These are phyloP conservation scores for Chauna torquata DNA, from an alignment of 2,113 vertebrate species.

Conservation along the genomic window DNA sequence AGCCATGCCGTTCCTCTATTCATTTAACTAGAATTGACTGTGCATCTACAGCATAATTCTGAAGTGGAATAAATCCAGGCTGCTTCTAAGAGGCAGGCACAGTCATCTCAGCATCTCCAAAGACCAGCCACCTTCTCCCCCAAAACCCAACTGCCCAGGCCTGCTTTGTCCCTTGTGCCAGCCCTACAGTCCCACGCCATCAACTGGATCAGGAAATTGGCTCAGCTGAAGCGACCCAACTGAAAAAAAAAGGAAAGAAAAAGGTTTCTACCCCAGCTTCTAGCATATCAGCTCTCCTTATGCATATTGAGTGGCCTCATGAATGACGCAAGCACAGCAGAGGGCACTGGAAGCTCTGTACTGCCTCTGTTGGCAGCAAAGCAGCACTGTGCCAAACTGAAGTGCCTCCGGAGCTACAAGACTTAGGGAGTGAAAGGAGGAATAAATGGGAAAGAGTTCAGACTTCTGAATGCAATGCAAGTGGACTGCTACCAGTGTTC, in stretches of 20 bases:
- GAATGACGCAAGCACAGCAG: neutral
- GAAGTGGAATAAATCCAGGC: neutral
- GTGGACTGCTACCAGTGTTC: neutral
- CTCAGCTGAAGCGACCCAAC: neutral
- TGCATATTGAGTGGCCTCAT: rapidly evolving
- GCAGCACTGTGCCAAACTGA: neutral
- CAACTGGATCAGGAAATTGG: neutral
- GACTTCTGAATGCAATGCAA: neutral
- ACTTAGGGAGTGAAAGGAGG: neutral
- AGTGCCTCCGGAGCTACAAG: neutral
- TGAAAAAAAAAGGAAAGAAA: neutral
- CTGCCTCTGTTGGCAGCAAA: neutral
- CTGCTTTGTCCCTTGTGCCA: neutral
- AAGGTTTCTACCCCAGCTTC: neutral
- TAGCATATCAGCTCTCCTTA: neutral
- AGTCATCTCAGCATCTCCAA: neutral
- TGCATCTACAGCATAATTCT: neutral
- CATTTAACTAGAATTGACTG: neutral
- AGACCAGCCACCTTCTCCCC: rapidly evolving
- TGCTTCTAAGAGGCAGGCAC: neutral
- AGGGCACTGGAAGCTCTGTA: neutral
- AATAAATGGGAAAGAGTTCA: neutral
- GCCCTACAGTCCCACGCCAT: too few species aligned
- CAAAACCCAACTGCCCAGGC: neutral
- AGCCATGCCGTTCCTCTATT: neutral